These are phyloP conservation scores for Copidosoma aretas DNA, from an alignment of 2,888 invertebrate species.

Conservation along the genomic window DNA sequence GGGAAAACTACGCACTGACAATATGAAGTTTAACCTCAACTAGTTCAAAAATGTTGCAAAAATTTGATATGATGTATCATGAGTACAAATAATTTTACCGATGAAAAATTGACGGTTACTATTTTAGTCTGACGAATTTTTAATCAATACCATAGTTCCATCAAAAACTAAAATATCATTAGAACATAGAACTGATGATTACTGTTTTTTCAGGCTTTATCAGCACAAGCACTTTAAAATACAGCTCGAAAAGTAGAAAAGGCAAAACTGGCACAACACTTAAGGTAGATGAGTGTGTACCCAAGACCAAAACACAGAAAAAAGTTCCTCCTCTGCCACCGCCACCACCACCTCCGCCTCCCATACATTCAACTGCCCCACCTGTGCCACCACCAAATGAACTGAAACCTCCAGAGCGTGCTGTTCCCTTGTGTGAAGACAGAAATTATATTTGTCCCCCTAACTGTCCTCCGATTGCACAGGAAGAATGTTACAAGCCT, in stretches of 20 bases:
- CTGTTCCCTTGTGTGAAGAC: conserved; percentile 47
- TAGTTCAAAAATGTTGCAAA: not conserved
- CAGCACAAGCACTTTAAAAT: conserved; percentile 46
- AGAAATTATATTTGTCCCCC: conserved; percentile 50
- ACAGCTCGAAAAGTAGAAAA: conserved; percentile 41
- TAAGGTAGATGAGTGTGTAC: conserved; percentile 36
- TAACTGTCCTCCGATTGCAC: conserved; percentile 47
- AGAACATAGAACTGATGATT: not conserved
- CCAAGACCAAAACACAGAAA: conserved; percentile 18
- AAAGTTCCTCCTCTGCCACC: conserved; percentile 30
- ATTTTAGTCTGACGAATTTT: no score
- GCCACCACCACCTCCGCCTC: conserved; percentile 41
- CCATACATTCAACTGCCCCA: conserved; percentile 54
- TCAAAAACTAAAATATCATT: not conserved
- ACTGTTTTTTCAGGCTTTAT: conserved; percentile 34
- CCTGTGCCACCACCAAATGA: conserved; percentile 26
- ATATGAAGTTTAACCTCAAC: not conserved
- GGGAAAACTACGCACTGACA: not conserved
- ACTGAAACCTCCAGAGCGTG: conserved; percentile 37
- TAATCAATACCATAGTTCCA: no score
- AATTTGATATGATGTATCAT: no score
- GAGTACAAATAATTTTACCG: not conserved
- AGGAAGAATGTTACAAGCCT: conserved; percentile 35
- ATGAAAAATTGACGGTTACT: not conserved
- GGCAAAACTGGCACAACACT: conserved; percentile 27